These are phyloP conservation scores for Heliornis fulica DNA, from an alignment of 2,113 vertebrate genomes.

Conservation along the genomic window DNA sequence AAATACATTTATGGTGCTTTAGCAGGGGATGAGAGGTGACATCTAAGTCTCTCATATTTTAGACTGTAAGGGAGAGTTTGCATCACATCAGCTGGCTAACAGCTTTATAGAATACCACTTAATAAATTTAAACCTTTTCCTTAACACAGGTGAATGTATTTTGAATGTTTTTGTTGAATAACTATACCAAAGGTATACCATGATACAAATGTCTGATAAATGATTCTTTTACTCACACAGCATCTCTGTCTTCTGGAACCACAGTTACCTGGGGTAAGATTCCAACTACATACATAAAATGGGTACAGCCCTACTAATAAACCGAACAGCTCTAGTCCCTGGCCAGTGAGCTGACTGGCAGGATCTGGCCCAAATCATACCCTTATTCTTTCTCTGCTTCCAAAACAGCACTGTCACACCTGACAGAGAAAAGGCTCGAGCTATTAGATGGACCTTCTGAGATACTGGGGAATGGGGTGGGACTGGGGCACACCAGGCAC, in stretches of 20 bases:
- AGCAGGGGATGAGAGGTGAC: neutral
- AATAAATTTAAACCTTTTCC: neutral
- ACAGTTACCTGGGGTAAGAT: neutral
- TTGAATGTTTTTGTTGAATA: neutral
- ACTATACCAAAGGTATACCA: neutral
- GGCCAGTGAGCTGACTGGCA: neutral
- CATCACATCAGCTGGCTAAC: neutral
- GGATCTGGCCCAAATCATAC: neutral
- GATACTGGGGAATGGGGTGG: rapidly evolving
- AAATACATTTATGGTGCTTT: neutral
- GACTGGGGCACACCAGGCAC: neutral
- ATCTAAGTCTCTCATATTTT: neutral
- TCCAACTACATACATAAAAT: neutral
- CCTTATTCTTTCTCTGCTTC: neutral
- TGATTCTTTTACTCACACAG: neutral
- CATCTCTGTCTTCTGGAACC: neutral
- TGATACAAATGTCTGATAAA: neutral
- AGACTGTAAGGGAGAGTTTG: neutral
- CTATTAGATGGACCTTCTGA: neutral
- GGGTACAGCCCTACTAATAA: neutral
- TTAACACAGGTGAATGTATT: neutral
- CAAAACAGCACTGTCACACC: neutral
- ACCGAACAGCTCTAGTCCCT: neutral
- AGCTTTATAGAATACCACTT: neutral
- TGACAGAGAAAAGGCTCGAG: neutral